These are phyloP conservation scores for Notiomystis cincta DNA, from an alignment of 2,113 vertebrate genomes.

Conservation along the genomic window DNA sequence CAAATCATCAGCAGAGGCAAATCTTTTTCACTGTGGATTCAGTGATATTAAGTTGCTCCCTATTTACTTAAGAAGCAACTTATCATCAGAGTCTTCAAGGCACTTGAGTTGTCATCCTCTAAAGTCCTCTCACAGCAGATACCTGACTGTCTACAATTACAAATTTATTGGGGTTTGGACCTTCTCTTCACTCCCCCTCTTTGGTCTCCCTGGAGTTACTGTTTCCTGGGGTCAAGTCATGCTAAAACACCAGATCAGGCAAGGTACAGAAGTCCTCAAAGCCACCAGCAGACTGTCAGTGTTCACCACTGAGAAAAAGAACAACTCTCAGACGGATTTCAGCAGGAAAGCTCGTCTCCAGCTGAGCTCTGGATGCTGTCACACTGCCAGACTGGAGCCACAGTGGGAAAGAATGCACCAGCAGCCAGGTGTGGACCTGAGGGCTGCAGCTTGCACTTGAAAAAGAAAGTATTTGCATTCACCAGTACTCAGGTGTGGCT, in stretches of 20 bases:
- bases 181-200: neutral
- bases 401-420: neutral
- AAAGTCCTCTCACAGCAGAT: neutral
- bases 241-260: neutral
- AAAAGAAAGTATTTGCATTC: neutral
- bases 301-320: neutral
- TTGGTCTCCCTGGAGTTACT: neutral
- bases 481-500: neutral
- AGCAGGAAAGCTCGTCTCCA: neutral
- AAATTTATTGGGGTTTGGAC: neutral
- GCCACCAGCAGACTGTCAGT: rapidly evolving
- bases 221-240: neutral
- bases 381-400: neutral
- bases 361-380: neutral
- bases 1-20: neutral
- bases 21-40: neutral
- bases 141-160: neutral
- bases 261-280: neutral
- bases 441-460: neutral
- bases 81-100: neutral
- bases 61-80: neutral
- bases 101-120: neutral
- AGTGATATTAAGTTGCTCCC: neutral
- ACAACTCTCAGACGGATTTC: neutral
- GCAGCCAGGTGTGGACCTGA: neutral